Evolutionary conservation across 2,797 vertebrate species (phyloP), one percentile per base, ranked within the genome.

Genomic region (Myotis daubentonii): DNA sequence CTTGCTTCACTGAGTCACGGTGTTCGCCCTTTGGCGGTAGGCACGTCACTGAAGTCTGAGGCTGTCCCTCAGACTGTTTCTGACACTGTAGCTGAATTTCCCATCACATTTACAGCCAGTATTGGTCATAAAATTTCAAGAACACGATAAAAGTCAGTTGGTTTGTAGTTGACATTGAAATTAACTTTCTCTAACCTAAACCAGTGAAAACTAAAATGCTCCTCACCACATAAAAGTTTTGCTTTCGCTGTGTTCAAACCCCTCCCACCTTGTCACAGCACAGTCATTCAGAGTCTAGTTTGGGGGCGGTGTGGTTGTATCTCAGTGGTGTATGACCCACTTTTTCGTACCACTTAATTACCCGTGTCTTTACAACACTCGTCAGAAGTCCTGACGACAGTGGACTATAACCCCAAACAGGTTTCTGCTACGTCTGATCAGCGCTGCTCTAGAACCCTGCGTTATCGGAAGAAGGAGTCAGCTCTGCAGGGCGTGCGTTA

Each of bases 221-320:
- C 94, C 97, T 98, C 87, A 98, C 98, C 98, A 53, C 98, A 98
- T 98, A 93, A 97, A 97, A 96, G 98, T 98, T 98, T 98, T 98
- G 98, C 98, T 98, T 98, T 98, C 98, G 97, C 97, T 98, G 97
- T 96, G 90, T 96, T 97, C 96, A 97, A 97, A 92, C 98, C 98
- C 97, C 78, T 98, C 97, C 97, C 94, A 97, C 97, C 93, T 94
- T 95, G 97, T 97, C 97, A 97, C 81, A 97, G 95, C 98, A 97
- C 97, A 98, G 98, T 99, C 98, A 98, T 99, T 98, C 96, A 88
- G 97, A 92, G 71, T 98, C 97, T 84, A 0, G 96, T 97, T 97
- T 98, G 98, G 98, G 98, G 98, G 97, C 95, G 98, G 97, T 98
- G 98, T 98, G 98, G 98, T 98, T 98, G 97, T 97, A 97, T 97